These are phyloP conservation scores for Tetragnatha versicolor DNA, from an alignment of 1,140 invertebrate genomes.

Conservation along the genomic window DNA sequence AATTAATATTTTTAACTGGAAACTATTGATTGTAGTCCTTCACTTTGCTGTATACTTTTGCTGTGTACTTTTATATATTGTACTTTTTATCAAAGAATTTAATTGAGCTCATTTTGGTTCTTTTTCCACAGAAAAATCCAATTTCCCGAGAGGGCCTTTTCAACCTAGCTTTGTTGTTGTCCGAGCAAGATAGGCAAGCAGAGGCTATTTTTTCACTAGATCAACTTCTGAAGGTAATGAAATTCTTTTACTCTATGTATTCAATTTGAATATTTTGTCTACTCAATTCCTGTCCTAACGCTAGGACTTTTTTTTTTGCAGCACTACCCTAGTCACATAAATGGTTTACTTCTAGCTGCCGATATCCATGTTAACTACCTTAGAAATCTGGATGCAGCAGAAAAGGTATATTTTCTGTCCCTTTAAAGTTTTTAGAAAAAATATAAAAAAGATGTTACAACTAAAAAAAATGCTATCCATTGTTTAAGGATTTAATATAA, in stretches of 20 bases:
- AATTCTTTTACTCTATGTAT: too few species aligned
- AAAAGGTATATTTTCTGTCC: slow-evolving; percentile 80
- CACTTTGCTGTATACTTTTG: too few species aligned
- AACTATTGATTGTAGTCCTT: too few species aligned
- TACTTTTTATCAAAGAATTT: too few species aligned
- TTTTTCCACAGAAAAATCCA: slow-evolving; percentile 27
- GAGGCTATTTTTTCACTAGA: slow-evolving; percentile 41
- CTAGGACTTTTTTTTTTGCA: neutral
- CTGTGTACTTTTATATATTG: too few species aligned
- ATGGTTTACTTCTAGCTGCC: slow-evolving; percentile 90
- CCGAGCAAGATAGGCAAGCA: slow-evolving; percentile 71
- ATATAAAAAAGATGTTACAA: too few species aligned
- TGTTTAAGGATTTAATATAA: too few species aligned
- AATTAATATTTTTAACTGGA: too few species aligned
- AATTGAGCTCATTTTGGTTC: too few species aligned
- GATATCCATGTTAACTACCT: slow-evolving; percentile 97
- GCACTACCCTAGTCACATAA: slow-evolving; percentile 89
- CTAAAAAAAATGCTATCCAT: too few species aligned
- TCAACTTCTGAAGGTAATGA: slow-evolving; percentile 39
- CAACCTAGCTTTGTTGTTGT: slow-evolving; percentile 89
- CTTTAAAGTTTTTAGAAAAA: too few species aligned
- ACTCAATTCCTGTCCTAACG: neutral
- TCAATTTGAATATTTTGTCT: neutral
- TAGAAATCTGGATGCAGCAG: slow-evolving; percentile 89
- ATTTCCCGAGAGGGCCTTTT: slow-evolving; percentile 89